phyloP scores from a whole-genome alignment of 2,113 vertebrate species.

The Sphyrna mokarran region DNA sequence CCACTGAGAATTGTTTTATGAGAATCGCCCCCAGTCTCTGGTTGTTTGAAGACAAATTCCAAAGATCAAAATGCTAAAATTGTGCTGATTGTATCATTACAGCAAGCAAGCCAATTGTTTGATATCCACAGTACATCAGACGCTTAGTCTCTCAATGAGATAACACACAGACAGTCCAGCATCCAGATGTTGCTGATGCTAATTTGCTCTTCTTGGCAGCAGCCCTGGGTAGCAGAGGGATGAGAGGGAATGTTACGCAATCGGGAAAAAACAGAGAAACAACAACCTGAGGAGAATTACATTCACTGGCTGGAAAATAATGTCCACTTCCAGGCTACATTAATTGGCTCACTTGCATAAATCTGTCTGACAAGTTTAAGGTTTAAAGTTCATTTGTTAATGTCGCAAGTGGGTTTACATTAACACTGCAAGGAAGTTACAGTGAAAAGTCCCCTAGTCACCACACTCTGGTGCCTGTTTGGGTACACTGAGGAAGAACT shows the following conservation, averaged over 20 bases:
- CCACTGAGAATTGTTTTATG: too few relatives aligned
- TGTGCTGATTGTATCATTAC: neutral
- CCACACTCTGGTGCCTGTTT: too few relatives aligned
- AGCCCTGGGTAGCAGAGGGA: neutral
- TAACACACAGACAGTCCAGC: neutral
- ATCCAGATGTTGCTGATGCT: neutral
- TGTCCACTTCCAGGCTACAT: neutral
- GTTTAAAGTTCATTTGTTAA: too few relatives aligned
- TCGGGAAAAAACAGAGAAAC: neutral
- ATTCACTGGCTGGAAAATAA: conserved; percentile 1
- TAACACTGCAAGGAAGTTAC: too few relatives aligned
- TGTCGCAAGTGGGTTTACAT: too few relatives aligned
- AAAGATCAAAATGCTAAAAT: neutral
- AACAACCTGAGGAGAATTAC: neutral
- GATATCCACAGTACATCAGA: neutral
- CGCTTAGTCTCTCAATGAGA: neutral
- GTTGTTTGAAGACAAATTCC: neutral
- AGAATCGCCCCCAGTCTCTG: neutral
- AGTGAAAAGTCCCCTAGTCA: too few relatives aligned
- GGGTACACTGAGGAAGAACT: too few relatives aligned
- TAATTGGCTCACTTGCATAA: neutral
- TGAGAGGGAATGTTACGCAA: neutral
- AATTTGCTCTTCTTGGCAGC: neutral
- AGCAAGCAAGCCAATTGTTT: neutral
- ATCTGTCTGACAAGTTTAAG: neutral